Conservation (phyloP, 1,140 invertebrate genomes). For the Drosophila punjabiensis region DNA sequence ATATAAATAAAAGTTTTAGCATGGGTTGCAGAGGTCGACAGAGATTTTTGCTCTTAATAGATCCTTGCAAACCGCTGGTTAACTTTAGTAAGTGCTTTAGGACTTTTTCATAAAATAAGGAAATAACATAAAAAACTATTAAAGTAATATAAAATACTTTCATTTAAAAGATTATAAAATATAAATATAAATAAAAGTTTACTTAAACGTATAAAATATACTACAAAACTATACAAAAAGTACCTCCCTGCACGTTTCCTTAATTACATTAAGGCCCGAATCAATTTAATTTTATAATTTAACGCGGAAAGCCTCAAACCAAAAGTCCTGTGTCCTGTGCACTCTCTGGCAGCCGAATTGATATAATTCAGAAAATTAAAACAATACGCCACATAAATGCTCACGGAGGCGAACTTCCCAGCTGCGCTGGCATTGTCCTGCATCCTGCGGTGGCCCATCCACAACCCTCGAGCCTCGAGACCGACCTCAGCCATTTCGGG, state of each 20-base stretch:
- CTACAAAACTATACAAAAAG: too few species aligned
- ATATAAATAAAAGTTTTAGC: too few species aligned
- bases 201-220: too few species aligned
- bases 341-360: slow-evolving; percentile 43
- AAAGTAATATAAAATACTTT: too few species aligned
- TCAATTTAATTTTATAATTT: slow-evolving; percentile 13
- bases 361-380: slow-evolving; percentile 73
- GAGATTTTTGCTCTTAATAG: too few species aligned
- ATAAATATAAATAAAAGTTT: too few species aligned
- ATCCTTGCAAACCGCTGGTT: too few species aligned
- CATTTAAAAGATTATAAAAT: too few species aligned
- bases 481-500: slow-evolving; percentile 21
- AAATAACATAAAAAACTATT: too few species aligned
- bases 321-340: slow-evolving; percentile 32
- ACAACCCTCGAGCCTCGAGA: slow-evolving; percentile 1
- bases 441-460: slow-evolving; percentile 49
- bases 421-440: slow-evolving; percentile 65
- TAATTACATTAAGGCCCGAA: background rate
- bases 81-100: too few species aligned
- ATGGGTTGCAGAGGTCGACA: too few species aligned
- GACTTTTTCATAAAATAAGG: too few species aligned
- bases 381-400: slow-evolving; percentile 82
- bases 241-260: background rate
- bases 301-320: slow-evolving; percentile 22
- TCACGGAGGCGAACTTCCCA: slow-evolving; percentile 73